Base-by-base conservation (phyloP, 2,113 vertebrate genomes). In the Taurulus bubalis region DNA sequence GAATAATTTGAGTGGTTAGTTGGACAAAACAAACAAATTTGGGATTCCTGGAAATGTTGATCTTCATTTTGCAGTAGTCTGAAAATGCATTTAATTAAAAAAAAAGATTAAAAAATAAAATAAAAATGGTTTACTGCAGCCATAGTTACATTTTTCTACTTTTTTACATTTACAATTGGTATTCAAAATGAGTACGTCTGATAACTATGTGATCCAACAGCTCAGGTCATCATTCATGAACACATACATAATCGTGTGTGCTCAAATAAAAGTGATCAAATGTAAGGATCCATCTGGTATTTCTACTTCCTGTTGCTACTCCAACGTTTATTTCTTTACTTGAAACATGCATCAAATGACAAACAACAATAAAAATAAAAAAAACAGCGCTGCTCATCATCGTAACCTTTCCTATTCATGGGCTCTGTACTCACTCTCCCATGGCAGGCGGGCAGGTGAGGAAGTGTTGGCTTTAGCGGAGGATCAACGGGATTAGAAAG, bases 401-500 rank as follows among this genome's bases (percentile, higher is more conserved):
- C 62, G 30, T 47, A 53, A 63, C 79, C 55, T 8, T 28, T 83
- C 79, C 82, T 85, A 72, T 84, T 86, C 83, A 38, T 80, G 77
- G 6, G 77, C n/a, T 55, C 12, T 81, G 62, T 24, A 49, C 83
- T 92, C 87, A 86, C 86, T 91, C 90, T 94, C 91, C 91, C 93
- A 90, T 87, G 91, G 84, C 90, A 71, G 78, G 66, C 88, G 65
- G 80, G 85, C 92, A 91, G 93, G 92, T 92, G 88, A 93, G 94
- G 94, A 94, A 94, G 93, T 85, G 85, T 91, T 90, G 88, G 92
- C 88, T 95, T 95, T 90, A 86, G 76, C 56, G 1, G 80, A 58
- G 90, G 93, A 92, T 94, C 89, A 92, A 65, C 84, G 15, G 92
- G 94, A 94, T 94, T 95, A 94, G 72, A 82, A 80, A 69, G 90